phyloP scores from a whole-genome alignment of 2,113 vertebrate species.

The Ovis aries region DNA sequence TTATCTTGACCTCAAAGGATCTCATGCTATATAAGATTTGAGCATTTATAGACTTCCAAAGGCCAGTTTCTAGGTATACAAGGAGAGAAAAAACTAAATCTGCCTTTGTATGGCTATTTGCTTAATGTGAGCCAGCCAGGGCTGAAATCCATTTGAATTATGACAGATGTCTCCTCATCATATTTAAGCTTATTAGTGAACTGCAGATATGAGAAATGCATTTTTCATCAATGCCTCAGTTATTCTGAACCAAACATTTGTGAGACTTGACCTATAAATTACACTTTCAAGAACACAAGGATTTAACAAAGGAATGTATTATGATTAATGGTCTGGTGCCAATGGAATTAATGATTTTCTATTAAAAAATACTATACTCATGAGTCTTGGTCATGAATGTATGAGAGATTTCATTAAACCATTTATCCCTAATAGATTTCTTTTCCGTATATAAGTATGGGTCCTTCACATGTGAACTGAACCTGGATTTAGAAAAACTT shows the following conservation, averaged over 20 bases:
- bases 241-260: constrained; percentile 49
- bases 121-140: background rate
- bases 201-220: background rate
- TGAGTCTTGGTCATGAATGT: constrained; percentile 3
- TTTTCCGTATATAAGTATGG: constrained; percentile 1
- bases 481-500: background rate
- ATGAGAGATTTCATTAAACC: constrained; percentile 30
- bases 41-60: background rate
- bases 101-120: background rate
- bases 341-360: constrained; percentile 55
- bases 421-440: background rate
- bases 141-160: constrained; percentile 9
- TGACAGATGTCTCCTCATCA: constrained; percentile 2
- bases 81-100: background rate
- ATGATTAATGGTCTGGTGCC: constrained; percentile 60
- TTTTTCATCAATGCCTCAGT: constrained; percentile 26
- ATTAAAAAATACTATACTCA: constrained; percentile 50
- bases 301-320: constrained; percentile 50
- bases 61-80: background rate
- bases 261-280: constrained; percentile 52
- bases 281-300: background rate
- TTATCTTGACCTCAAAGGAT: background rate
- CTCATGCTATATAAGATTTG: background rate
- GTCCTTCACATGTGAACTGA: background rate
- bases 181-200: constrained; percentile 46